A percentile compares a stretch with the other conserved stretches of the same genome.
These are phyloP conservation scores for Sphyrna mokarran DNA, from an alignment of 2,113 vertebrate genomes.

Conservation along the genomic window DNA sequence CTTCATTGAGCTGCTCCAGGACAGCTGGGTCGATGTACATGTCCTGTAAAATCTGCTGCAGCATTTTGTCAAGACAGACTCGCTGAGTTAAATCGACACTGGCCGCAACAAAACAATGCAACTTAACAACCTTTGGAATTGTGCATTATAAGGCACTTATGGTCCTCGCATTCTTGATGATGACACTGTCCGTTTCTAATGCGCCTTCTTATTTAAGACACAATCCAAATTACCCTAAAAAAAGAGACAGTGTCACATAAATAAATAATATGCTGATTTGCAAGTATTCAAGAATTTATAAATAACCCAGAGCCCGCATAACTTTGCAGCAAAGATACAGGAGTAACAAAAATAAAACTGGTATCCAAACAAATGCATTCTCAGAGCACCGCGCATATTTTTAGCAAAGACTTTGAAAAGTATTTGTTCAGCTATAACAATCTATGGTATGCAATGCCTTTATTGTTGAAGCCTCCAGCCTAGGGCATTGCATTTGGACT, in stretches of 20 bases:
- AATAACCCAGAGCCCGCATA: background rate
- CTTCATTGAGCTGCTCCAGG: slow-evolving; percentile 61
- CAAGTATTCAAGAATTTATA: background rate
- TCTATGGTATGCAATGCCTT: background rate
- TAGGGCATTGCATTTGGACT: background rate
- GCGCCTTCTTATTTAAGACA: background rate
- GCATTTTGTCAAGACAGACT: slow-evolving; percentile 47
- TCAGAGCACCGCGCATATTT: background rate
- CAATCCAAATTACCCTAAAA: background rate
- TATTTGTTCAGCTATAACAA: no score
- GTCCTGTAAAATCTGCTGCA: slow-evolving; percentile 69
- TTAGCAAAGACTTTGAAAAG: background rate
- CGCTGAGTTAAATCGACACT: no score
- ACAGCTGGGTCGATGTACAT: slow-evolving; percentile 70
- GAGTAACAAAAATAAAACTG: background rate
- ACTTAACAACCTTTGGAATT: background rate
- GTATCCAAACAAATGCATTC: background rate
- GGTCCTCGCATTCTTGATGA: background rate
- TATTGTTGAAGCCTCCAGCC: background rate
- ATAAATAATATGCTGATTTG: background rate
- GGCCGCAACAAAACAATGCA: no score
- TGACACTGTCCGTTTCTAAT: background rate
- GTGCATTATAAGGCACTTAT: background rate
- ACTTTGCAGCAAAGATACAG: background rate
- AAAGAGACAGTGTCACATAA: background rate